phyloP scores from a whole-genome alignment of 2,797 vertebrate species.

The Eremophila alpestris region DNA sequence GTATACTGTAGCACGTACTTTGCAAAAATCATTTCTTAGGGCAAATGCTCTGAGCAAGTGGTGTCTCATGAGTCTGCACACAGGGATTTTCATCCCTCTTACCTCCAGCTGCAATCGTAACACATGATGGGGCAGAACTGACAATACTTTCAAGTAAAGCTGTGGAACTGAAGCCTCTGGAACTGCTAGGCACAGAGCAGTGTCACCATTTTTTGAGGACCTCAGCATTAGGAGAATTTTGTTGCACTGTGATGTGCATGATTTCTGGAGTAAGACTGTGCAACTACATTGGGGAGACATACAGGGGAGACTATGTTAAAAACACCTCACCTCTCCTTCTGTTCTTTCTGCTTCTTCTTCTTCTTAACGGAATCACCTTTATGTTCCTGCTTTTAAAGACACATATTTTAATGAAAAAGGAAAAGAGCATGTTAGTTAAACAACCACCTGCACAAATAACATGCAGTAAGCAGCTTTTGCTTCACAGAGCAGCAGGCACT shows the following conservation, averaged over 20 bases:
- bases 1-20: background rate
- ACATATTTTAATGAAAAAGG: background rate
- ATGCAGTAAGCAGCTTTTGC: rapidly evolving
- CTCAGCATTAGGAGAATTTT: background rate
- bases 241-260: background rate
- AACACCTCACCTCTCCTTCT: conserved; percentile 79
- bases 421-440: background rate
- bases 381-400: conserved; percentile 49
- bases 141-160: background rate
- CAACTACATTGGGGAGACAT: background rate
- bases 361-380: conserved; percentile 73
- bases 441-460: background rate
- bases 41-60: background rate
- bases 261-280: background rate
- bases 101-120: background rate
- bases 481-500: background rate
- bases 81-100: background rate
- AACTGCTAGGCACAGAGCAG: background rate
- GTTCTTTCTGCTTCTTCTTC: conserved; percentile 81
- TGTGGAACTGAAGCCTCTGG: background rate
- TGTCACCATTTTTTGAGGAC: background rate
- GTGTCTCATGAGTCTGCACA: background rate
- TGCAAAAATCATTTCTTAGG: background rate
- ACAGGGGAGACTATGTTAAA: background rate
- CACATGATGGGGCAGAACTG: background rate